A percentile compares a stretch with the other conserved stretches of the same genome.
These are phyloP conservation scores for Graphium colonna DNA, from an alignment of 2,888 invertebrate species.

Conservation along the genomic window DNA sequence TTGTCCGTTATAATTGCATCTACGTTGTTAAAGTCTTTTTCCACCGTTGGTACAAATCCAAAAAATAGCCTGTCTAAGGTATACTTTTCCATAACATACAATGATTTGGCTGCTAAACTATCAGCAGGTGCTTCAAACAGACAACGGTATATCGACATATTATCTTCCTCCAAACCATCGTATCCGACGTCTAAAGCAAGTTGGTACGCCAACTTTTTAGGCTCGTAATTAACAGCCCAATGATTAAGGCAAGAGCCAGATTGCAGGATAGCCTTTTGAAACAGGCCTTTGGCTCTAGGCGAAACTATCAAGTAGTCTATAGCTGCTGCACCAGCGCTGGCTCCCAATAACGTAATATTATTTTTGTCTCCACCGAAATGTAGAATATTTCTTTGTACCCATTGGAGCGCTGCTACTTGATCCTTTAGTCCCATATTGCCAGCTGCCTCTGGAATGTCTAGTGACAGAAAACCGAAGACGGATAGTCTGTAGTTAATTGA, in stretches of 20 bases:
- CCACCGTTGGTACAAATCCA: conserved; percentile 51
- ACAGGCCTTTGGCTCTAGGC: conserved; percentile 48
- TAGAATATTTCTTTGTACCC: conserved; percentile 46
- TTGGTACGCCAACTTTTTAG: conserved; percentile 33
- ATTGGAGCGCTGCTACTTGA: conserved; percentile 44
- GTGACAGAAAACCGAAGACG: conserved; percentile 40
- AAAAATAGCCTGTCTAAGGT: conserved; percentile 35
- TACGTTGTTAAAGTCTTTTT: conserved; percentile 43
- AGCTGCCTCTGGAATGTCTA: conserved; percentile 40
- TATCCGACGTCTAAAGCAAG: conserved; percentile 42
- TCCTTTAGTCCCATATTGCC: conserved; percentile 50
- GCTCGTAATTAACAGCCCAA: conserved; percentile 46
- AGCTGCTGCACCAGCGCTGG: conserved; percentile 49
- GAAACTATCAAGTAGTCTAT: conserved; percentile 44
- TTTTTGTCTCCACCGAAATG: conserved; percentile 45
- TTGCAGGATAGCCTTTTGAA: conserved; percentile 77
- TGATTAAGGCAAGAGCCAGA: conserved; percentile 82
- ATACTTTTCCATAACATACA: conserved; percentile 29
- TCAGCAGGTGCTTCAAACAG: conserved; percentile 32
- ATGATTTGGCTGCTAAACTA: conserved; percentile 30
- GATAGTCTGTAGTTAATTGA: conserved; percentile 44
- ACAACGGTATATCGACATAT: conserved; percentile 34
- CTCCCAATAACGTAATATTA: conserved; percentile 47
- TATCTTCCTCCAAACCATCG: conserved; percentile 35
- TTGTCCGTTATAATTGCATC: conserved; percentile 40